Evolutionary conservation across 1,140 invertebrate species (phyloP), one percentile per base, ranked within the genome.

Genomic region (Cyclargus thomasi): DNA sequence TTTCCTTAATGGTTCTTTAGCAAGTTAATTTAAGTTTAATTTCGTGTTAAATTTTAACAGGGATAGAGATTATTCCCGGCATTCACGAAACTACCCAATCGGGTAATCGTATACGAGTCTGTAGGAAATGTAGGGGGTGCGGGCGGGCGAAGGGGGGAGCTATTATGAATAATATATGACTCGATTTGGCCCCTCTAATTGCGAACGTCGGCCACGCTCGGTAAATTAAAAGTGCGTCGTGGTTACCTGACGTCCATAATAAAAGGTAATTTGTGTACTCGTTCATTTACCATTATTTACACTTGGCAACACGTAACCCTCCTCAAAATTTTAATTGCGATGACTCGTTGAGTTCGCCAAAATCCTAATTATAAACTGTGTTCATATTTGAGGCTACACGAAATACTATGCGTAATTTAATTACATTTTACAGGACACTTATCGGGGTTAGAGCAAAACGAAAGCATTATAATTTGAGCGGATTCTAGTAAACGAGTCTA

Each of bases 91-190:
- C 39, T 47, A 14, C 14, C 39, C 39, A 47, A 47, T 47, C 39
- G 39, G 14, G 39, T 47, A 47, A 29, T 47, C 39, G 39, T 47
- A 47, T 16, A 14, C 39, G 14, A 47, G 14, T 47, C 14, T 8
- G 29, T 29, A 29, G 29, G 29, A 29, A 47, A 8, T 11, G 7
- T 8, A 20, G 20, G 55, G 55, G 55, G 1, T 8, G 29, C 5
- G 4, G 29, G 29, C 29, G 29, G 29, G 8, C 29, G 29, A 6
- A 5, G 53, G 53, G n/a, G 18, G 17, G 18, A 7, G 55, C 14
- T 20, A 59, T 59, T 59, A 59, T 59, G 55, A 59, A 59, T 59
- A 59, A 59, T 59, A 59, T 59, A 59, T 20, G 20, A 59, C 55
- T 20, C 55, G 55, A 59, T 59, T 59, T 59, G 20, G 55, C 55